Evolutionary conservation across 2,113 vertebrate genomes (phyloP).

Genomic region (Saiga tatarica): DNA sequence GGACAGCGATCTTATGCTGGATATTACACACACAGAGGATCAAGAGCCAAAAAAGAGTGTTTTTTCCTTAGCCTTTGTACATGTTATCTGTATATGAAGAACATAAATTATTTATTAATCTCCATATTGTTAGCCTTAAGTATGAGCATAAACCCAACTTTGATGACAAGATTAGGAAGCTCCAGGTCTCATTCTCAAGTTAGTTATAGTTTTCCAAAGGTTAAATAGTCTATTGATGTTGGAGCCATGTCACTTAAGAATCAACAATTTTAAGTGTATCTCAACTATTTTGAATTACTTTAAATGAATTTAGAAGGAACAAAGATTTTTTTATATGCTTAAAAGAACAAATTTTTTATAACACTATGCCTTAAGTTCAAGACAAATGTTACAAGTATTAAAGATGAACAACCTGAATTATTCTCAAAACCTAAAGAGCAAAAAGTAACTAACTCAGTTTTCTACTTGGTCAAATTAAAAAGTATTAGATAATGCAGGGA

Average conservation of each 20-base stretch:
- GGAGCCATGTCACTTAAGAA: background rate
- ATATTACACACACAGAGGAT: background rate
- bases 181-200: slow-evolving; percentile 4
- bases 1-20: background rate
- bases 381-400: slow-evolving; percentile 5
- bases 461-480: background rate
- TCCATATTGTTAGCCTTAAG: background rate
- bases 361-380: background rate
- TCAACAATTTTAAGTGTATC: background rate
- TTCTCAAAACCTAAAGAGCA: slow-evolving; percentile 13
- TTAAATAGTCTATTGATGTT: background rate
- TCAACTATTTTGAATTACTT: background rate
- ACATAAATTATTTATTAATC: background rate
- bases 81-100: background rate
- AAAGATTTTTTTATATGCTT: slow-evolving; percentile 31
- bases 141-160: background rate
- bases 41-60: background rate
- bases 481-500: background rate
- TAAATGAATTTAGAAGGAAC: slow-evolving; percentile 1
- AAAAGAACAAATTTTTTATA: slow-evolving; percentile 43
- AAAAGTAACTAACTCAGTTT: slow-evolving; percentile 36
- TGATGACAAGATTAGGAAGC: background rate
- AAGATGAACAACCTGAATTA: slow-evolving; percentile 3
- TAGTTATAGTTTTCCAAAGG: slow-evolving; percentile 14
- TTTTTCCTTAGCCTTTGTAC: background rate